Percentiles rank a stretch among this genome's conserved stretches.
Conservation (phyloP, 1,140 invertebrate species). For the Cydia pomonella region DNA sequence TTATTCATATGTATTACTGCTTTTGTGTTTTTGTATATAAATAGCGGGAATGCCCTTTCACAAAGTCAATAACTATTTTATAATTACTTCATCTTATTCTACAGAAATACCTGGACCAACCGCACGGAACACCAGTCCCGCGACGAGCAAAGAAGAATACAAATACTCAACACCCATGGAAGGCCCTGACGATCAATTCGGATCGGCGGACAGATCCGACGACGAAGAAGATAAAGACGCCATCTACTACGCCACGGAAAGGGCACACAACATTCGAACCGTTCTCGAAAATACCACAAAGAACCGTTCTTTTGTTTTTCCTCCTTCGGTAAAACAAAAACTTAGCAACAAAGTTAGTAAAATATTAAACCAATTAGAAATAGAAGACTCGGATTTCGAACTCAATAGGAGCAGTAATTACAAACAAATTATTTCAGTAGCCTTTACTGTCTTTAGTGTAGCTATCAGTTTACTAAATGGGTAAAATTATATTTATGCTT, state of each 20-base stretch:
- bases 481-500: background rate
- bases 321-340: slow-evolving; percentile 55
- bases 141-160: slow-evolving; percentile 60
- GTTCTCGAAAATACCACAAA: slow-evolving; percentile 52
- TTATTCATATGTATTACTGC: no score
- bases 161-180: slow-evolving; percentile 68
- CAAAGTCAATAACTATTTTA: background rate
- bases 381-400: slow-evolving; percentile 44
- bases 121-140: slow-evolving; percentile 53
- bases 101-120: slow-evolving; percentile 66
- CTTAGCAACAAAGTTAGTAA: slow-evolving; percentile 71
- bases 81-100: slow-evolving; percentile 30
- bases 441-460: background rate
- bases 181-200: slow-evolving; percentile 71
- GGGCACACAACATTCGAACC: slow-evolving; percentile 38
- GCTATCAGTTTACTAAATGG: background rate
- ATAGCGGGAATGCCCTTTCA: no score
- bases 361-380: slow-evolving; percentile 65
- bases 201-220: slow-evolving; percentile 68
- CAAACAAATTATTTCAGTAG: background rate
- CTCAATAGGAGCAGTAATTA: slow-evolving; percentile 43
- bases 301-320: slow-evolving; percentile 48
- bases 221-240: slow-evolving; percentile 69
- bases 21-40: no score
- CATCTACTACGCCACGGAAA: slow-evolving; percentile 44